phyloP scores from a whole-genome alignment of 2,113 vertebrate species.

The Melanocharis versteri region DNA sequence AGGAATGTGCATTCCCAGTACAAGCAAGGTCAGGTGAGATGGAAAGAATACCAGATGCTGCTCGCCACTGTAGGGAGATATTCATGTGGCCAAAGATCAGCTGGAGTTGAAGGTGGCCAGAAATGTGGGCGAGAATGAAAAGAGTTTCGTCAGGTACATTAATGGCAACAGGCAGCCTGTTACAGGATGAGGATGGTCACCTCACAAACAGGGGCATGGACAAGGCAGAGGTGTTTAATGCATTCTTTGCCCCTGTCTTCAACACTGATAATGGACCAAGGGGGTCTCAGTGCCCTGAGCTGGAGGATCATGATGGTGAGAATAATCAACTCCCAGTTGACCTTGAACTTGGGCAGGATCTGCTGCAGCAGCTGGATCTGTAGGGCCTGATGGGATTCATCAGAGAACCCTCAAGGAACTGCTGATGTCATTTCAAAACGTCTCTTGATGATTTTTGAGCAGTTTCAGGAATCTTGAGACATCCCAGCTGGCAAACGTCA shows the following conservation, averaged over 20 bases:
- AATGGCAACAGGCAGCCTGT: neutral
- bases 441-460: neutral
- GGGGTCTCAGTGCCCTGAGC: neutral
- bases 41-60: neutral
- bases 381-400: neutral
- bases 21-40: neutral
- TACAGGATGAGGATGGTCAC: neutral
- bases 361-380: neutral
- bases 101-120: neutral
- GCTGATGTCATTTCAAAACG: neutral
- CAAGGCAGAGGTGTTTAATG: neutral
- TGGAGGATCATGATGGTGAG: neutral
- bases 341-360: neutral
- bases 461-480: neutral
- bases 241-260: neutral
- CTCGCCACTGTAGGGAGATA: neutral
- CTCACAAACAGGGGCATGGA: neutral
- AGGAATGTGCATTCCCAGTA: neutral
- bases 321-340: neutral
- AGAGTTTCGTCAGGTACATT: neutral
- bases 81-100: neutral
- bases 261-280: neutral
- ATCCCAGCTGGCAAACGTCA: accelerated
- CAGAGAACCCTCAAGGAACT: neutral
- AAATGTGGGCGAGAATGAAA: neutral